A percentile compares a stretch with the other conserved stretches of the same genome.
Conservation (phyloP, 2,797 vertebrate species). For the Trachops cirrhosus region DNA sequence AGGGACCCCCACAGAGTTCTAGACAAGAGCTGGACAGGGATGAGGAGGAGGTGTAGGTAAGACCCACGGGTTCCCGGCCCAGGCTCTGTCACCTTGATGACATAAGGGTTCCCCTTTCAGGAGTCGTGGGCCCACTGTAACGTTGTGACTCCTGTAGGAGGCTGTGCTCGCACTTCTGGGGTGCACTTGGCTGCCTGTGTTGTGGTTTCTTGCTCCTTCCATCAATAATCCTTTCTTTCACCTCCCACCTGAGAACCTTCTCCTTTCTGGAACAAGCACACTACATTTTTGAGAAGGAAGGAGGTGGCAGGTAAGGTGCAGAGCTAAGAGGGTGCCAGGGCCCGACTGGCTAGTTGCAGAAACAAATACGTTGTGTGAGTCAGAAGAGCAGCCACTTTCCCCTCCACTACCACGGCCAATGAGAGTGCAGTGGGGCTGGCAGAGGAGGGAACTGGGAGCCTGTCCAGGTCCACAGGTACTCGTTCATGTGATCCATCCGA, state of each 20-base stretch:
- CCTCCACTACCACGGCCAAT: background rate
- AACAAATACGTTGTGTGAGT: background rate
- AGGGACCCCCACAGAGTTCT: background rate
- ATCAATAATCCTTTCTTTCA: background rate
- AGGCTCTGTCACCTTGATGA: background rate
- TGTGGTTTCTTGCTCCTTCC: background rate
- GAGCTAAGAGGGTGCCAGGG: too few relatives aligned
- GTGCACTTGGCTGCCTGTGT: background rate
- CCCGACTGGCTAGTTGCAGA: background rate
- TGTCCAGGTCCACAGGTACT: background rate
- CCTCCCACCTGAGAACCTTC: background rate
- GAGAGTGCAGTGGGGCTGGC: background rate
- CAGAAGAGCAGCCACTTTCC: background rate
- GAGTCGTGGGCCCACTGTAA: background rate
- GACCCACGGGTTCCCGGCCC: background rate
- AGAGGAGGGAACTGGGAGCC: background rate
- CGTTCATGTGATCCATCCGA: background rate
- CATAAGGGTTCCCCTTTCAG: background rate
- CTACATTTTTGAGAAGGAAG: background rate
- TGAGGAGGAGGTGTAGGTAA: background rate
- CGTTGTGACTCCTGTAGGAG: fast-evolving
- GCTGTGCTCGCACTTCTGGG: background rate
- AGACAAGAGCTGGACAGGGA: background rate
- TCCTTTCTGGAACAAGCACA: background rate
- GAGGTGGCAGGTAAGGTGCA: background rate